phyloP scores from a whole-genome alignment of 2,113 vertebrate species.

The Heterochromis multidens region DNA sequence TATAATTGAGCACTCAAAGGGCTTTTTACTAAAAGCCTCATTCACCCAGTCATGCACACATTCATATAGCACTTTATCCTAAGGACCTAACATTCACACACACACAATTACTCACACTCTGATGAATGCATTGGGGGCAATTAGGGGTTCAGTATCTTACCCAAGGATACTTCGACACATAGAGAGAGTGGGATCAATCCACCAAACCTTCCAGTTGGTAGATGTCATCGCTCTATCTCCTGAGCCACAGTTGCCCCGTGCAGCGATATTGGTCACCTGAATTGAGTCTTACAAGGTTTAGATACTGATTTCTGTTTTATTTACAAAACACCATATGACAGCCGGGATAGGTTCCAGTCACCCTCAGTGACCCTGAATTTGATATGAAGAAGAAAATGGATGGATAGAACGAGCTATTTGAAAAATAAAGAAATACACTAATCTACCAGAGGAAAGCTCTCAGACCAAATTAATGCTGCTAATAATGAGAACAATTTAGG shows the following conservation, averaged over 20 bases:
- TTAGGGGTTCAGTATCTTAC: not conserved
- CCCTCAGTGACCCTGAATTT: not conserved
- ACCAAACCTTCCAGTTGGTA: too few relatives aligned
- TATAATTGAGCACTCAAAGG: too few relatives aligned
- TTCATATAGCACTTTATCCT: not conserved
- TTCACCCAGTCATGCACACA: not conserved
- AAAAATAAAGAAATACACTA: not conserved
- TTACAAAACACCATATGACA: accelerated
- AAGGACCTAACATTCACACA: not conserved
- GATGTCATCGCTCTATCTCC: not conserved
- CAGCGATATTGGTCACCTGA: not conserved
- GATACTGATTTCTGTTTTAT: not conserved
- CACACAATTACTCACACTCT: not conserved
- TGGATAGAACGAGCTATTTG: not conserved
- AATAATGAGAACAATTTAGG: not conserved
- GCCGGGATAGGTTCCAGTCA: not conserved
- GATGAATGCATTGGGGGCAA: not conserved
- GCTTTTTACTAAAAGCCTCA: not conserved
- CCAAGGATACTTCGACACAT: not conserved
- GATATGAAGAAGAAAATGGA: not conserved
- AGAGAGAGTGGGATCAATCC: too few relatives aligned
- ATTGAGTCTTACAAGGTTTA: not conserved
- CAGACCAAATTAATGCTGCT: conserved; percentile 11
- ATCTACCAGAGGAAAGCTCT: not conserved
- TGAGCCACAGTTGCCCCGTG: not conserved